Base-by-base conservation (phyloP, 2,113 vertebrate genomes). In the Actenoides hombroni region DNA sequence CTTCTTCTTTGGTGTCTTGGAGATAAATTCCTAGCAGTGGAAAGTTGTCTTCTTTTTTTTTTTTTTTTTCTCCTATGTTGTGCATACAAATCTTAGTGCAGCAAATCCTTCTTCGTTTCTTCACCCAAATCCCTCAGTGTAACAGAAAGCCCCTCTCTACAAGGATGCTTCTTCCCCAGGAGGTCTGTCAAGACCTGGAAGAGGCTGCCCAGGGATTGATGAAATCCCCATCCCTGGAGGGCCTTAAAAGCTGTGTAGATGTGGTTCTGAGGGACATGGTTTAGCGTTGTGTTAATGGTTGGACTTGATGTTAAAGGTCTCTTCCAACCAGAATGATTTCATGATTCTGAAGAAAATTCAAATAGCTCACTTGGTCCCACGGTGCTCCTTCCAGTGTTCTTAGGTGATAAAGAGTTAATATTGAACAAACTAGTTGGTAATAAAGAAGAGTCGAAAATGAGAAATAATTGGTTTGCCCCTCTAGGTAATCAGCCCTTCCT, bases 81-180 rank as follows among this genome's bases (percentile, higher is more conserved):
- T 44, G 16, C 14, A 6, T 42, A 33, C 9, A 74, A n/a, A 56
- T 24, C 13, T 67, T 51, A 54, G 5, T 6, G 16, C 10, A 13
- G 7, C 4, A 89, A 86, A 87, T 64, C 17, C 13, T 69, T 20
- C 35, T 26, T 65, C 28, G 26, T n/a, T 67, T 57, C 4, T 46
- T 7, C 5, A 4, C 2, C 13, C 4, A 13, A 33, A 20, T 56
- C 7, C 81, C 51, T 67, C 12, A 26, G 0, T 28, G 8, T 40
- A 73, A 28, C 21, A 78, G 51, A 40, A 53, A 28, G 25, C 26
- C 26, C 26, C 14, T 16, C 51, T 28, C 25, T 53, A 53, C 51
- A 53, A 53, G 51, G 51, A 53, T 8, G 8, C 9, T 53, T 53
- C 15, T 53, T 16, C 26, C 28, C 26, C 25, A 26, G 15, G 28